phyloP scores from a whole-genome alignment of 2,888 invertebrate genomes.

The Conomelus anceps region DNA sequence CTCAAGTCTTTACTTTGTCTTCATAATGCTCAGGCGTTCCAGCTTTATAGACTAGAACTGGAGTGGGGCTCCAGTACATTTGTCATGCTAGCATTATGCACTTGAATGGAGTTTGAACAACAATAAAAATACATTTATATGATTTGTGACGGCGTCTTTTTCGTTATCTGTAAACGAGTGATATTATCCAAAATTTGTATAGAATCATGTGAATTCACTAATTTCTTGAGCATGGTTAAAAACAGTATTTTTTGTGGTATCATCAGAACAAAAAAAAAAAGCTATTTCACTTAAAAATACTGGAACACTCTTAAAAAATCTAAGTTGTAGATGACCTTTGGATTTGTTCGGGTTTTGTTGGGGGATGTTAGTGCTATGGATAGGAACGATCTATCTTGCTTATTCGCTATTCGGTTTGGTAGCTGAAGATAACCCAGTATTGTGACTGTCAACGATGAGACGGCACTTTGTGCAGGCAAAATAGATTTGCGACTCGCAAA shows the following conservation, averaged over 20 bases:
- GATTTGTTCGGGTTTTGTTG: no score
- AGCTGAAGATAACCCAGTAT: neutral
- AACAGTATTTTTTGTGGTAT: no score
- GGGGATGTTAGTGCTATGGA: neutral
- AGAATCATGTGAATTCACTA: no score
- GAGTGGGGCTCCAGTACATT: neutral
- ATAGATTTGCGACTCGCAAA: neutral
- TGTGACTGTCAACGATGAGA: neutral
- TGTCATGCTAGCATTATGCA: neutral
- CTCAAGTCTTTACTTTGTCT: neutral
- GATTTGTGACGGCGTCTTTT: neutral
- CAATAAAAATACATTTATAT: neutral
- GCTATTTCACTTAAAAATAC: no score
- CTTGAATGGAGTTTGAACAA: neutral
- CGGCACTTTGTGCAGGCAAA: neutral
- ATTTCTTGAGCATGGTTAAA: no score
- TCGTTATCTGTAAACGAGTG: no score
- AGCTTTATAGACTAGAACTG: neutral
- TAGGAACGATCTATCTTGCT: neutral
- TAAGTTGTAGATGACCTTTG: no score
- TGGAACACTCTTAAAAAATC: neutral
- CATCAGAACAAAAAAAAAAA: no score
- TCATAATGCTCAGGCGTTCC: neutral
- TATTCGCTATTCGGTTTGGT: neutral
- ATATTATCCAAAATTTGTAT: no score